These are phyloP conservation scores for Girardia tigrina DNA, from an alignment of 2,888 invertebrate genomes.

Conservation along the genomic window DNA sequence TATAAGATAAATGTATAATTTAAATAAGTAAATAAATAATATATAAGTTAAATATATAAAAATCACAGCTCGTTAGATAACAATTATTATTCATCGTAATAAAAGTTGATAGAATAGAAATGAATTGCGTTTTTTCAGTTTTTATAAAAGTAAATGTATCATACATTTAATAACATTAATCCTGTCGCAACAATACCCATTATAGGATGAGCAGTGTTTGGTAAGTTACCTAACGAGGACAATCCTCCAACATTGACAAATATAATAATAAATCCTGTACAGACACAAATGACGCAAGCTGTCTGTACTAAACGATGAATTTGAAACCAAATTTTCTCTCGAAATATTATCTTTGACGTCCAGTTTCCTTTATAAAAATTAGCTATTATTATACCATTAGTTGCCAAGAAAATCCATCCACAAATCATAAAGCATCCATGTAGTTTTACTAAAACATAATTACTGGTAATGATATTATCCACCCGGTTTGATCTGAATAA, in stretches of 20 bases:
- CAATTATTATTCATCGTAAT: too few species aligned
- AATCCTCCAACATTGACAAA: not conserved
- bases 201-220: not conserved
- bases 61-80: too few species aligned
- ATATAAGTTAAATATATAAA: too few species aligned
- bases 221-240: not conserved
- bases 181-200: not conserved
- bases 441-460: not conserved
- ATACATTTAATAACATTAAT: not conserved
- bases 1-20: too few species aligned
- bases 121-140: too few species aligned
- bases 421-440: not conserved
- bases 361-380: not conserved
- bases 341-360: not conserved
- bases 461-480: not conserved
- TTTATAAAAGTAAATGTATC: not conserved
- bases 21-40: too few species aligned
- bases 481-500: not conserved
- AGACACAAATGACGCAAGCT: not conserved
- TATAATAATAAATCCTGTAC: not conserved
- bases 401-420: not conserved
- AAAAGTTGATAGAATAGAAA: too few species aligned
- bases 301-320: not conserved
- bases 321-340: slow-evolving; percentile 15
- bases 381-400: not conserved